Base-by-base conservation (phyloP, 2,888 invertebrate genomes). In the Craniophora ligustri region DNA sequence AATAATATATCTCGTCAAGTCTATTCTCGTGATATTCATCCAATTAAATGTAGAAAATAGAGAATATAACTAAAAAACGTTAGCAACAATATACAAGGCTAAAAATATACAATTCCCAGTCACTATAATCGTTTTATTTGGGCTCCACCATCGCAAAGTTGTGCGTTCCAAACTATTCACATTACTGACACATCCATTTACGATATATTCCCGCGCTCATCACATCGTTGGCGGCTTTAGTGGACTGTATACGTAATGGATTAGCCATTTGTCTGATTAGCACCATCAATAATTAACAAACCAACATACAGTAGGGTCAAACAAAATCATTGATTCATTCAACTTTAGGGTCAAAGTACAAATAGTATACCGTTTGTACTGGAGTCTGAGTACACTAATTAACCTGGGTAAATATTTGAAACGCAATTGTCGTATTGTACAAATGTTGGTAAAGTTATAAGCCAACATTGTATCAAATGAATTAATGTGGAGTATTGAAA, bases 231-330 rank as follows among this genome's bases (percentile, higher is more conserved):
- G 62, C 64, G 71, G 72, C 75, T 78, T 74, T 77, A 81, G 77
- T 84, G 78, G 72, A 76, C 81, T 79, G 79, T 86, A 78, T 79
- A 83, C 80, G 74, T 89, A 92, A 92, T 92, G 91, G 91, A 91
- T 92, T 91, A 92, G 82, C 89, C 88, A 91, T 92, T 92, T 91
- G 89, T 91, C 86, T 92, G 91, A 92, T 92, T 91, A 91, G 85
- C 82, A 82, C 81, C 86, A 86, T 91, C 87, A 89, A 92, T 92
- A 92, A 90, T 89, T 91, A 91, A 91, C 83, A 82, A 82, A 77
- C 82, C 72, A 75, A 78, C 76, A 79, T 80, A 76, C 65, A 74
- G 62, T 75, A 83, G 84, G 88, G 87, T 86, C 86, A 86, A 81
- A 76, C 75, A 65, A 82, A 86, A 89, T 87, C 85, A 87, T 86